A percentile compares a stretch with the other conserved stretches of the same genome.
These are phyloP conservation scores for Pollenia angustigena DNA, from an alignment of 2,888 invertebrate species.

Conservation along the genomic window DNA sequence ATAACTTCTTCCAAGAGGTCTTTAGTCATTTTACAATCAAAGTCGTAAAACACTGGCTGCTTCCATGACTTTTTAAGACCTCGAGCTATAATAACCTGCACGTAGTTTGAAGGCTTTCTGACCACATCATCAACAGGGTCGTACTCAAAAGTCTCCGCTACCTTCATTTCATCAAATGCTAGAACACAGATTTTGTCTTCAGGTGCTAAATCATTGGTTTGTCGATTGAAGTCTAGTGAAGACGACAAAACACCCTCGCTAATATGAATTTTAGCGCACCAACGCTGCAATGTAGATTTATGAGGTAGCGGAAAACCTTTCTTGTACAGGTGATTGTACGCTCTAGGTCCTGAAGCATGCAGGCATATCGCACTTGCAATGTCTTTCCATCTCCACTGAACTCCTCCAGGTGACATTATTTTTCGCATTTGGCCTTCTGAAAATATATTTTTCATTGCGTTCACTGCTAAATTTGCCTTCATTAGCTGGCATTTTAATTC, in stretches of 20 bases:
- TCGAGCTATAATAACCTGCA: conserved; percentile 55
- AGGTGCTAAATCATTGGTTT: background rate
- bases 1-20: conserved; percentile 11
- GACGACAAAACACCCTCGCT: background rate
- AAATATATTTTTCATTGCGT: background rate
- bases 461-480: background rate
- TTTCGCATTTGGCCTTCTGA: background rate
- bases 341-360: conserved; percentile 12
- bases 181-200: conserved; percentile 53
- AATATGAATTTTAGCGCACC: background rate
- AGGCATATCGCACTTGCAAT: conserved; percentile 5
- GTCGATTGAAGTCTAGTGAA: conserved; percentile 14
- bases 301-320: conserved; percentile 30
- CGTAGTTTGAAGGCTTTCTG: conserved; percentile 42
- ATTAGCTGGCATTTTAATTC: background rate
- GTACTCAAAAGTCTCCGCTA: conserved; percentile 55
- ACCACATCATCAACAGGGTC: conserved; percentile 15
- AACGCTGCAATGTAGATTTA: conserved; percentile 2
- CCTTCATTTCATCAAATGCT: conserved; percentile 57
- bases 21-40: conserved; percentile 34
- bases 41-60: conserved; percentile 48
- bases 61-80: conserved; percentile 55
- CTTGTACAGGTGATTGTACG: background rate
- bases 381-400: conserved; percentile 2
- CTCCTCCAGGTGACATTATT: background rate